Evolutionary conservation across 1,140 invertebrate species (phyloP).

Genomic region (Bombus waltoni): DNA sequence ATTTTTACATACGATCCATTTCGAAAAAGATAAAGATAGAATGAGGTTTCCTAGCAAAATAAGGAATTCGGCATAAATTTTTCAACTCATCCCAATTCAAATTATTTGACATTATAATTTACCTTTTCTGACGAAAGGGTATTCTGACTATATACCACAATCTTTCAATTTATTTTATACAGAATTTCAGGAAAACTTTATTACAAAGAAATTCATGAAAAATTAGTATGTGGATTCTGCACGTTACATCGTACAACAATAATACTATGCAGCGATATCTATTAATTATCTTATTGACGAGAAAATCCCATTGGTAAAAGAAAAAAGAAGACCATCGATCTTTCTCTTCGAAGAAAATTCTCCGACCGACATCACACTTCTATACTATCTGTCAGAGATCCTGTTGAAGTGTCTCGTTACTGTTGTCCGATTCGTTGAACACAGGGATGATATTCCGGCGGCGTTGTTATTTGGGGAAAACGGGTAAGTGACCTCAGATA

Average conservation of each 20-base stretch:
- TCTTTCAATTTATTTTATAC: not conserved
- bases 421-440: constrained; percentile 47
- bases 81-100: not conserved
- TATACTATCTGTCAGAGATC: not conserved
- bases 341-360: not conserved
- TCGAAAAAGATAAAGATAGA: too few species aligned
- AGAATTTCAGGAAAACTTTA: not conserved
- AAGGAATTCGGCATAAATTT: not conserved
- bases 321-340: too few species aligned
- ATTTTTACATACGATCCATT: not conserved
- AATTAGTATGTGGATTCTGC: not conserved
- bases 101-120: not conserved
- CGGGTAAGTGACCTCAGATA: constrained; percentile 46
- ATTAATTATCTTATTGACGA: too few species aligned
- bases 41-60: not conserved
- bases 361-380: not conserved
- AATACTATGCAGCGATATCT: too few species aligned
- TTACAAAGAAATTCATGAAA: not conserved
- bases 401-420: not conserved
- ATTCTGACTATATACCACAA: not conserved
- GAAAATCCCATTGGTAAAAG: too few species aligned
- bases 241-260: too few species aligned
- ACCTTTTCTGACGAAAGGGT: not conserved
- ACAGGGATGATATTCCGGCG: constrained; percentile 5
- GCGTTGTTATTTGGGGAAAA: constrained; percentile 50